Conservation (phyloP, 2,113 vertebrate genomes). For the Tragulus kanchil region DNA sequence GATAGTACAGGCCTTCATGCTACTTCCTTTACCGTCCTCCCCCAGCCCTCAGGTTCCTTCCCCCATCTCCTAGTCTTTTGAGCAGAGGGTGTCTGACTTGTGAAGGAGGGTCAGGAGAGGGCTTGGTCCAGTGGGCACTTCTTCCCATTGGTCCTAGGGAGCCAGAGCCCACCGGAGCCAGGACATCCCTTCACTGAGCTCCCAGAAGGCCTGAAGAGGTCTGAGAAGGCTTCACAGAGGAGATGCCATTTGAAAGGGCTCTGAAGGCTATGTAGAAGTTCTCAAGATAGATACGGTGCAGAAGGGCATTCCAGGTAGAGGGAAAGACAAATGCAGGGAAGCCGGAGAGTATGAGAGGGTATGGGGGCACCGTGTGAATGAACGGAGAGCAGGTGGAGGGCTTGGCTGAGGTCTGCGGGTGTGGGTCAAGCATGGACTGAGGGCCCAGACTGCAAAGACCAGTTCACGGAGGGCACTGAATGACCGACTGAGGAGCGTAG, state of each 20-base stretch:
- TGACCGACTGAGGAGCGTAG: not conserved
- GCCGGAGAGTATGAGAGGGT: not conserved
- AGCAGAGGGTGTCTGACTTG: constrained; percentile 12
- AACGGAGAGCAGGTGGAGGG: not conserved
- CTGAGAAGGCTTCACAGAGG: constrained; percentile 22
- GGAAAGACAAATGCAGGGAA: not conserved
- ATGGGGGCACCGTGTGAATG: too few relatives aligned
- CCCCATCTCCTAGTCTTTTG: too few relatives aligned
- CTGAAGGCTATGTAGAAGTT: not conserved
- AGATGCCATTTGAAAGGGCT: not conserved
- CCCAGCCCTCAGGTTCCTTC: too few relatives aligned
- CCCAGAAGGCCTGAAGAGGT: not conserved
- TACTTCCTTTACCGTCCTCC: too few relatives aligned
- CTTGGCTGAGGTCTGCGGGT: not conserved
- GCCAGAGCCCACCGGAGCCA: constrained; percentile 58
- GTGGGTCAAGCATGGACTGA: not conserved
- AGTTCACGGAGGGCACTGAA: not conserved
- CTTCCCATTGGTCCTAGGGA: constrained; percentile 56
- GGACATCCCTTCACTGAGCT: not conserved
- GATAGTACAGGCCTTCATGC: too few relatives aligned
- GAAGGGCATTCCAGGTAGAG: not conserved
- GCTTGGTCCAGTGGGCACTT: not conserved
- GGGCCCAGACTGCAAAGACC: not conserved
- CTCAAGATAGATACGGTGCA: not conserved
- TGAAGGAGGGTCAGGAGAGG: constrained; percentile 14